phyloP scores from a whole-genome alignment of 2,797 vertebrate species.

The Molossus alvarezi region DNA sequence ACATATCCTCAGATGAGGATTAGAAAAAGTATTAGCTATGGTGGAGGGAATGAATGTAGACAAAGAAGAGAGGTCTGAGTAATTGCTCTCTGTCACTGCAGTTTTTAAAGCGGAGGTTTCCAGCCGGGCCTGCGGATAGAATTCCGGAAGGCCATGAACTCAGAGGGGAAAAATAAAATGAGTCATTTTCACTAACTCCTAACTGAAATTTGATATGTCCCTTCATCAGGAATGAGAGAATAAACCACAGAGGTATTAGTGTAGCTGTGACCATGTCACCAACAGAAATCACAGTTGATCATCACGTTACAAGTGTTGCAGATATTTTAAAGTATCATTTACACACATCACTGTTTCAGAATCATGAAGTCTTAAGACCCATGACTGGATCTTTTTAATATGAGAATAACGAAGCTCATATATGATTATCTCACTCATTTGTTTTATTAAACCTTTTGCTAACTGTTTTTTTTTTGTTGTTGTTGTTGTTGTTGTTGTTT shows the following conservation, averaged over 20 bases:
- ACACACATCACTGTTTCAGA: constrained; percentile 3
- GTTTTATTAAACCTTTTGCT: constrained; percentile 70
- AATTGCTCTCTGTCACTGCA: background rate
- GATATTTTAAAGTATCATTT: constrained; percentile 56
- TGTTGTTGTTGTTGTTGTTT: too few species aligned
- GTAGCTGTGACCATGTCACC: background rate
- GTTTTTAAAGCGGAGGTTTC: background rate
- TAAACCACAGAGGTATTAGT: background rate
- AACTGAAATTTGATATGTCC: background rate
- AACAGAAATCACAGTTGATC: constrained; percentile 18
- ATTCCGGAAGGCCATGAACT: background rate
- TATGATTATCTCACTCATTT: constrained; percentile 15
- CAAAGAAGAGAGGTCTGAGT: background rate
- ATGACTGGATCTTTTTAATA: background rate
- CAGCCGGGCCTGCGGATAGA: background rate
- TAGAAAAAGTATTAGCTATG: too few species aligned
- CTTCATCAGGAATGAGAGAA: background rate
- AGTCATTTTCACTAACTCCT: background rate
- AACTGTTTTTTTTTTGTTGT: constrained; percentile 19
- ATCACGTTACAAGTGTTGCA: background rate
- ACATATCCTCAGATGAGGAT: background rate
- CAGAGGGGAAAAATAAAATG: background rate
- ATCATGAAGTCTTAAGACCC: background rate
- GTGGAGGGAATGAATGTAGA: too few species aligned
- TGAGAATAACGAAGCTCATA: constrained; percentile 4